Percentiles rank a stretch among this genome's conserved stretches.
Evolutionary conservation across 2,797 vertebrate species (phyloP).

Genomic region (Enoplosus armatus): DNA sequence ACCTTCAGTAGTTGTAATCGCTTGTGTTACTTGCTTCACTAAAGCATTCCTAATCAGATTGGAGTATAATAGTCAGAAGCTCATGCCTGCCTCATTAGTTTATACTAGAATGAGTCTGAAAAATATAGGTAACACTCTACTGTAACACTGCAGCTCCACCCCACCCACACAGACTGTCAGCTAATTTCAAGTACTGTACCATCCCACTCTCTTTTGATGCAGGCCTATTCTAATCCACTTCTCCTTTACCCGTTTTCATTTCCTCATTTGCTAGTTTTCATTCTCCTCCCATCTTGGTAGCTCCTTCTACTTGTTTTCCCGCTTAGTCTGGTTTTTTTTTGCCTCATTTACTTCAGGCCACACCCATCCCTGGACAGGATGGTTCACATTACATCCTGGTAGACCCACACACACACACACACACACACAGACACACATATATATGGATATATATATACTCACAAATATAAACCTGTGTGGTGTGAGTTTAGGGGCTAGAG

Average conservation of each 20-base stretch:
- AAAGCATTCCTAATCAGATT: slow-evolving; percentile 28
- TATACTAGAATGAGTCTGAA: slow-evolving; percentile 33
- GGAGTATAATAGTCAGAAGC: slow-evolving; percentile 12
- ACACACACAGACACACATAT: neutral
- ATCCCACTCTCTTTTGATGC: slow-evolving; percentile 29
- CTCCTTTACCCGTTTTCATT: neutral
- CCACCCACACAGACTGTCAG: slow-evolving; percentile 29
- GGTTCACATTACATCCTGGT: slow-evolving; percentile 69
- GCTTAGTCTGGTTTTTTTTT: slow-evolving; percentile 64
- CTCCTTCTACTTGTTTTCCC: slow-evolving; percentile 60
- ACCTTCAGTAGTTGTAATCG: slow-evolving; percentile 16
- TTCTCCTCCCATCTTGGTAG: slow-evolving; percentile 45
- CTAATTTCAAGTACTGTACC: slow-evolving; percentile 9
- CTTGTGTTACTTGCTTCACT: slow-evolving; percentile 18
- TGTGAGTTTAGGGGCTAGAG: slow-evolving; percentile 17
- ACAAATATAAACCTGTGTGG: slow-evolving; percentile 3
- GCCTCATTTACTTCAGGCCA: slow-evolving; percentile 69
- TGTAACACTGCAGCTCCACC: slow-evolving; percentile 15
- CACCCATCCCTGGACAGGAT: slow-evolving; percentile 64
- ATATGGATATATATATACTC: neutral
- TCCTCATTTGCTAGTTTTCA: slow-evolving; percentile 53
- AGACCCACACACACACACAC: neutral
- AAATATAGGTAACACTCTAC: slow-evolving; percentile 26
- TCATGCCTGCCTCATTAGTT: slow-evolving; percentile 47
- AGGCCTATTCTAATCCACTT: slow-evolving; percentile 53